Evolutionary conservation across 35 echinoderm and acorn worm species (phyloP), one percentile per base, ranked within the genome.

Genomic region (Nesometra sesokonis): DNA sequence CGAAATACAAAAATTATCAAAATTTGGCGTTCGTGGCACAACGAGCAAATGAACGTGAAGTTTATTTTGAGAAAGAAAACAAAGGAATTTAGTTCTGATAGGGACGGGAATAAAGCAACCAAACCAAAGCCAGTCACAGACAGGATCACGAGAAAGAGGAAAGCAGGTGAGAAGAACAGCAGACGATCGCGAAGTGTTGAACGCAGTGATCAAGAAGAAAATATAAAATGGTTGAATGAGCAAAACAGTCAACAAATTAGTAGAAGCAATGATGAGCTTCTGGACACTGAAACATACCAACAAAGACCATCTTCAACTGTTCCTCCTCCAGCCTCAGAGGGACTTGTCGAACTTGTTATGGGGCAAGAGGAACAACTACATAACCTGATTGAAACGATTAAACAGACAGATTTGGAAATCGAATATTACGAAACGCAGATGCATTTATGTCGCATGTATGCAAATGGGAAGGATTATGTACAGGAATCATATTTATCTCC

Each of bases 361-460:
- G 81, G 77, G 32, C 92, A 93, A 77, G 89, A 85, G 57, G 84
- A 93, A 29, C 84, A 86, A 33, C 31, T 93, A 36, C 88, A 93
- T 29, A 84, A 88, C 27, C 81, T 93, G 3, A 47, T 93, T 13
- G 84, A 93, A 38, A 90, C 35, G 27, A 84, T 90, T 32, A 30
- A 43, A 27, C n/a, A 89, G n/a, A 89, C 89, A 0, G 92, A 93
- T 81, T 13, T n/a, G 8, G 92, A 93, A 57, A 93, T 93, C 52
- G 92, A 93, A 33, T 90, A 85, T 34, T 93, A 90, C 77, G 92
- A 93, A 87, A 93, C 92, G n/a, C 86, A 82, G 40, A 78, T 90
- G 23, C 92, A 93, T 46, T 46, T 90, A 27, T 47, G 87, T 7
- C 23, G 92, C 35, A 76, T 87, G 80, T 79, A 93, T 32, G 92